A percentile compares a stretch with the other conserved stretches of the same genome.
phyloP scores from a whole-genome alignment of 1,140 invertebrate species.

The Drosophila tsacasi region DNA sequence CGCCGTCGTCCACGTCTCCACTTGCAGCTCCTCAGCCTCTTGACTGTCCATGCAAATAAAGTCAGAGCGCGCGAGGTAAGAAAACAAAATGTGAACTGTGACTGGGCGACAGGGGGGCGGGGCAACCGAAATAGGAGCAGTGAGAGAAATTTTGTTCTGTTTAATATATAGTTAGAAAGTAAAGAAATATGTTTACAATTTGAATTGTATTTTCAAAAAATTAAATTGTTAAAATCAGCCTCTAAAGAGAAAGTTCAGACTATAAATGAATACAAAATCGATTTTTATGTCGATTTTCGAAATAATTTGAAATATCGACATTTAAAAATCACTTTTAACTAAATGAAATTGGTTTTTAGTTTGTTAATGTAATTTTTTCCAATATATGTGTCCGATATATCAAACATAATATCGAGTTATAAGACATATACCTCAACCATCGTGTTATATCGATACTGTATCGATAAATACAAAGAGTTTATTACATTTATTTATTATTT shows the following conservation, averaged over 20 bases:
- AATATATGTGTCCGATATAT: neutral
- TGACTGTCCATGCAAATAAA: slow-evolving; percentile 76
- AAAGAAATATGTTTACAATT: too few relatives aligned
- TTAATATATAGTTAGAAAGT: neutral
- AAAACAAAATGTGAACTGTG: slow-evolving; percentile 75
- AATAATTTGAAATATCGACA: too few relatives aligned
- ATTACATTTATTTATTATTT: neutral
- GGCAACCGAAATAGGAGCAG: slow-evolving; percentile 4
- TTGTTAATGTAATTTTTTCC: neutral
- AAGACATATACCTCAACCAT: neutral
- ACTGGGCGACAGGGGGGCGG: slow-evolving; percentile 5
- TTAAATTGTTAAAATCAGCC: too few relatives aligned
- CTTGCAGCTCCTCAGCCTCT: slow-evolving; percentile 17
- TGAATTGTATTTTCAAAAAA: too few relatives aligned
- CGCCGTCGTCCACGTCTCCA: slow-evolving; percentile 35
- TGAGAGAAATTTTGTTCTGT: neutral
- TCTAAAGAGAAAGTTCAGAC: too few relatives aligned
- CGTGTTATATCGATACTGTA: neutral
- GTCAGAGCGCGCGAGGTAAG: slow-evolving; percentile 66
- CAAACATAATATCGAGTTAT: too few relatives aligned
- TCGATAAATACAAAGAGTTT: neutral
- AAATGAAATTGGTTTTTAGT: neutral
- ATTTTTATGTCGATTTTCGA: neutral
- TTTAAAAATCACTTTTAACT: too few relatives aligned
- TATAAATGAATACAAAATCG: too few relatives aligned